These are phyloP conservation scores for Drosophila pseudoobscura DNA, from an alignment of 1,140 invertebrate genomes.

Conservation along the genomic window DNA sequence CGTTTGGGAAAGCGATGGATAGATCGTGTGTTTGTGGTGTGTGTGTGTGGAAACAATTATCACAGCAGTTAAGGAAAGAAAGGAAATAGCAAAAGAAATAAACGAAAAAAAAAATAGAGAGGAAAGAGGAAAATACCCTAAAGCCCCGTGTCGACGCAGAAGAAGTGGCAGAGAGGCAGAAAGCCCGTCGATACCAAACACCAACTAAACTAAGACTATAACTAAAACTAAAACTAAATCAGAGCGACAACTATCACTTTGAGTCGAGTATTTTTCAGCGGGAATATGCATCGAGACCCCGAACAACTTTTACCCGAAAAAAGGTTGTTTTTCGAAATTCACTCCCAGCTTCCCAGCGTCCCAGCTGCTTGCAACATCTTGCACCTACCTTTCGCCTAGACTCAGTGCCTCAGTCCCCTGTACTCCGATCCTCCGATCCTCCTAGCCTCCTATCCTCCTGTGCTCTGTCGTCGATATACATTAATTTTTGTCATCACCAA, in stretches of 20 bases:
- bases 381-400: conserved; percentile 36
- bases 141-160: conserved; percentile 23
- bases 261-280: conserved; percentile 46
- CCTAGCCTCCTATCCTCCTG: conserved; percentile 5
- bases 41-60: conserved; percentile 42
- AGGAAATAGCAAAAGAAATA: conserved; percentile 1
- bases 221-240: conserved; percentile 57
- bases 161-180: conserved; percentile 31
- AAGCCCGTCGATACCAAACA: no score
- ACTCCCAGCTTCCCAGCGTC: conserved; percentile 1
- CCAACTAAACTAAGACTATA: conserved; percentile 10
- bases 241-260: conserved; percentile 64
- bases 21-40: neutral
- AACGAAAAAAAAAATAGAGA: no score
- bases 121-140: conserved; percentile 26
- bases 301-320: conserved; percentile 63
- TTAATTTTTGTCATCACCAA: conserved; percentile 61
- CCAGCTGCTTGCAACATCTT: conserved; percentile 36
- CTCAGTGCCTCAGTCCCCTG: neutral
- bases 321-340: conserved; percentile 59
- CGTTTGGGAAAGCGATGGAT: conserved; percentile 38
- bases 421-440: conserved; percentile 15
- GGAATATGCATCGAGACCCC: conserved; percentile 39
- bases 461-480: conserved; percentile 35
- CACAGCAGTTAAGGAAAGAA: conserved; percentile 18